Conservation (phyloP, 2,888 invertebrate species). For the Conus canariensis region DNA sequence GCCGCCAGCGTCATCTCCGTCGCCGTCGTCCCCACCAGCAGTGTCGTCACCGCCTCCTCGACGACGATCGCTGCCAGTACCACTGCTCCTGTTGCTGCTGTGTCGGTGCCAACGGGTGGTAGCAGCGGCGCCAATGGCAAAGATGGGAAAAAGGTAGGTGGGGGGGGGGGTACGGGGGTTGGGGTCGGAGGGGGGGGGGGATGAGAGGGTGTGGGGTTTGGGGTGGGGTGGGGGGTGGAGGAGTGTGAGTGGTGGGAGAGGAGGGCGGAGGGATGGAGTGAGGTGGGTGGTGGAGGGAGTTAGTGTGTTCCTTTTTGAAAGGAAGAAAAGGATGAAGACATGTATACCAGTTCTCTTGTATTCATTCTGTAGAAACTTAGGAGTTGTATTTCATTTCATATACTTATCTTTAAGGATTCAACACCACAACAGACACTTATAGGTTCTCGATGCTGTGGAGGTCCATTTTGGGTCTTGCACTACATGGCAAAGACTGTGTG, state of each 20-base stretch:
- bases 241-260: not conserved
- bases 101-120: not conserved
- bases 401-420: too few relatives aligned
- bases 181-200: not conserved
- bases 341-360: too few relatives aligned
- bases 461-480: too few relatives aligned
- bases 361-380: too few relatives aligned
- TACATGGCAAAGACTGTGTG: too few relatives aligned
- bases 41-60: too few relatives aligned
- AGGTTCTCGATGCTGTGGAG: too few relatives aligned
- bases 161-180: not conserved
- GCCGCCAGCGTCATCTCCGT: not conserved
- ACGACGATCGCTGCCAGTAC: not conserved
- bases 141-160: conserved; percentile 47
- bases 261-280: not conserved
- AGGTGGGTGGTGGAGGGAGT: not conserved
- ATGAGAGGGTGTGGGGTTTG: not conserved
- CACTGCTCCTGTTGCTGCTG: not conserved
- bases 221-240: not conserved
- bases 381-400: too few relatives aligned
- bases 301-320: too few relatives aligned
- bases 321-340: too few relatives aligned
- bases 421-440: too few relatives aligned
- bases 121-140: conserved; percentile 13
- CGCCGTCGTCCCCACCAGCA: too few relatives aligned